These are phyloP conservation scores for Paramuricea clavata DNA, from an alignment of 92 coral and sea anemone species.

Conservation along the genomic window DNA sequence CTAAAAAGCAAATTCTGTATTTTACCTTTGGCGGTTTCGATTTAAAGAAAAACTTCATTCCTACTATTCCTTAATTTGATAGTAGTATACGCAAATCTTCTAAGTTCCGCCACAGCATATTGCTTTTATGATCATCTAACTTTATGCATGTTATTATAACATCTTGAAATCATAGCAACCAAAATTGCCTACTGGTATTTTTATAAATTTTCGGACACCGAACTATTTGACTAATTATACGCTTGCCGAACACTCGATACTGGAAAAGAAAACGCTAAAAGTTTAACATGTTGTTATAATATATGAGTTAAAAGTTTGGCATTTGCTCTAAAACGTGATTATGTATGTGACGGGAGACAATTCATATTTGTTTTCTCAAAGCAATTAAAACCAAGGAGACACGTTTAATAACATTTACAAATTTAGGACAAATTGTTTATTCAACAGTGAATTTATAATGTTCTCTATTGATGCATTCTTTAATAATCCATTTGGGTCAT, in stretches of 20 bases:
- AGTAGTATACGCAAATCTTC: background rate
- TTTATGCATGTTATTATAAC: background rate
- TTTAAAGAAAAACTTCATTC: slow-evolving; percentile 29
- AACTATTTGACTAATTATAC: background rate
- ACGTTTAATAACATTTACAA: background rate
- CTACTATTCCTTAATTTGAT: background rate
- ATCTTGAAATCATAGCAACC: slow-evolving; percentile 31
- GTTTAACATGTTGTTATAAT: background rate
- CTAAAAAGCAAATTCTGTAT: background rate
- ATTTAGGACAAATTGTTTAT: background rate
- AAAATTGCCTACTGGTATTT: background rate
- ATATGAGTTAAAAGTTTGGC: background rate
- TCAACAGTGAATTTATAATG: background rate
- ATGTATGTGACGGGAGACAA: background rate
- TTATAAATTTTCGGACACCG: background rate
- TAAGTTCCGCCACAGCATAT: background rate
- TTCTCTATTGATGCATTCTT: background rate
- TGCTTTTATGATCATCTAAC: background rate
- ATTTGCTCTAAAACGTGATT: too few relatives aligned
- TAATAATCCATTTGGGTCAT: background rate
- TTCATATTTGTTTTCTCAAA: background rate
- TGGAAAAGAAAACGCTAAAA: background rate
- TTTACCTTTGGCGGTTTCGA: slow-evolving; percentile 30
- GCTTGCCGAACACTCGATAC: background rate
- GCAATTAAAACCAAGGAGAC: background rate